Evolutionary conservation across 2,797 vertebrate species (phyloP), one percentile per base, ranked within the genome.

Genomic region (Leptodactylus fallax): DNA sequence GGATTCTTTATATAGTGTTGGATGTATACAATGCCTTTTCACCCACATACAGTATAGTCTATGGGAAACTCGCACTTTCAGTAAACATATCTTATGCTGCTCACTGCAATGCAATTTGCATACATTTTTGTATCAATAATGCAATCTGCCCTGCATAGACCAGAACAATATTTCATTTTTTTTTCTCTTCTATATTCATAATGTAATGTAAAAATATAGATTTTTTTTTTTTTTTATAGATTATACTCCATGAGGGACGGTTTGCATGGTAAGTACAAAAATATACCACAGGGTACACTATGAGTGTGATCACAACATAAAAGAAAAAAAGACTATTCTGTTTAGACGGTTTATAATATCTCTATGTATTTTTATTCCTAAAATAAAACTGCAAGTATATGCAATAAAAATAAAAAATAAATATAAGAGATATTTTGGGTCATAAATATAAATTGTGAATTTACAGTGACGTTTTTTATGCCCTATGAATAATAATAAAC

Each of bases 401-500:
- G 36, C 21, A 14, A 76, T 81, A 81, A 63, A 61, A 81, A 23
- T 45, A 36, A 36, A 45, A 81, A 81, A 81, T 21, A 61, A 14
- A 63, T 63, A 47, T 13, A 81, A 21, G 11, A 81, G n/a, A n/a
- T 53, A 81, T 81, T 63, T 63, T 47, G 7, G 45, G 60, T 3
- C 11, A 47, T 61, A 80, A 61, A 80, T 45, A 63, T 23, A 23
- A 80, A 51, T 47, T 47, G 79, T 19, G 21, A n/a, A 81, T 81
- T 81, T 79, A 45, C 12, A 65, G 23, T 8, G 16, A 80, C 17
- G 0, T 8, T 65, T 63, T 81, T 81, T 65, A 47, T 47, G 71
- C 47, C 36, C 83, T 51, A 76, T 85, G 69, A 85, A 76, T 49
- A 60, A 85, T 76, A 77, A 85, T 61, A 51, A 36, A 58, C 19